Conservation (phyloP, 2,888 invertebrate species). For the Folsomia manolachei region DNA sequence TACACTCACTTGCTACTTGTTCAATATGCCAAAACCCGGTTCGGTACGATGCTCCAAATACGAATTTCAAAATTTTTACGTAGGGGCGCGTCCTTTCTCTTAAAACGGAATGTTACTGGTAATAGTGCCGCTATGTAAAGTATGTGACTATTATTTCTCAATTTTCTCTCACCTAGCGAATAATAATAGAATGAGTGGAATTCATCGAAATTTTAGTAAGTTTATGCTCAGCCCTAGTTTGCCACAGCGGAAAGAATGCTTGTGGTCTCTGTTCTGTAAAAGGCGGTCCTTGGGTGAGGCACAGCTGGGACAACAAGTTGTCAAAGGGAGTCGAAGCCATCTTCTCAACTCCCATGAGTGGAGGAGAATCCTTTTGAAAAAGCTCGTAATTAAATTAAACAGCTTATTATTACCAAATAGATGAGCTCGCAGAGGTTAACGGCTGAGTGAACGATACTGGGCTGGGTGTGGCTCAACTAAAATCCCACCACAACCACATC, state of each 20-base stretch:
- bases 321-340: too few species aligned
- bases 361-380: conserved; percentile 6
- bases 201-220: too few species aligned
- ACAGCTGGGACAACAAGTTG: conserved; percentile 3
- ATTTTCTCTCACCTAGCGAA: too few species aligned
- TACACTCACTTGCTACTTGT: background rate
- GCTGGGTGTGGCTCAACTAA: background rate
- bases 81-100: background rate
- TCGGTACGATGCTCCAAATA: background rate
- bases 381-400: conserved; percentile 4
- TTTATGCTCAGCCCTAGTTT: too few species aligned
- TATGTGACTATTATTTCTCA: too few species aligned
- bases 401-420: background rate
- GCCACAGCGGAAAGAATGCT: background rate
- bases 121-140: too few species aligned
- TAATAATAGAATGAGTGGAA: too few species aligned
- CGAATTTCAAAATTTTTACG: conserved; percentile 1
- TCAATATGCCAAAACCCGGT: conserved; percentile 1
- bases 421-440: background rate
- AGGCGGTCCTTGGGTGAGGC: background rate
- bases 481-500: background rate
- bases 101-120: background rate
- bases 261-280: background rate
- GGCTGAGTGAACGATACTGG: background rate
- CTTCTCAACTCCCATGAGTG: background rate